Conservation (phyloP, 2,113 vertebrate species). For the Cisticola juncidis region DNA sequence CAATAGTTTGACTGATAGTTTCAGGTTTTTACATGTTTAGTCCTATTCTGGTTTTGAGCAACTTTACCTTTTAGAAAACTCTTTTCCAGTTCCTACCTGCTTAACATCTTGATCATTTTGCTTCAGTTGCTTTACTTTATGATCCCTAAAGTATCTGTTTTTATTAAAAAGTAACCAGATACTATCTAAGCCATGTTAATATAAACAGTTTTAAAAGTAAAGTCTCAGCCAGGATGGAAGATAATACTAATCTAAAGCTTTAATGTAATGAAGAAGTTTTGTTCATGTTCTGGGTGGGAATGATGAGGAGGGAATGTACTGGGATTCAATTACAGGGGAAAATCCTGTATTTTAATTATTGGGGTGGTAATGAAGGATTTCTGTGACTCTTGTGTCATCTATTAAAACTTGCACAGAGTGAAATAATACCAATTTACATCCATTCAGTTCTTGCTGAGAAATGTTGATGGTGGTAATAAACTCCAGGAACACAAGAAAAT, state of each 20-base stretch:
- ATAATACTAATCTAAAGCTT: neutral
- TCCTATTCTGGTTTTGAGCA: neutral
- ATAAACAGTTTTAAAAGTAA: neutral
- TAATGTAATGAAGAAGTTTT: neutral
- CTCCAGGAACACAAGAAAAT: neutral
- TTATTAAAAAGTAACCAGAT: neutral
- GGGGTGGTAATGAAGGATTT: neutral
- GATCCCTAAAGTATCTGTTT: neutral
- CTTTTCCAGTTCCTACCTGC: neutral
- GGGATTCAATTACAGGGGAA: neutral
- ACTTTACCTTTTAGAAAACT: neutral
- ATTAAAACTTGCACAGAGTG: neutral
- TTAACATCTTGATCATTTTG: neutral
- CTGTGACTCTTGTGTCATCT: neutral
- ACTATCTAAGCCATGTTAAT: neutral
- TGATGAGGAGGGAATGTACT: neutral
- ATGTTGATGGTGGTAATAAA: neutral
- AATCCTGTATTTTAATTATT: neutral
- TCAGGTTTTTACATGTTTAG: neutral
- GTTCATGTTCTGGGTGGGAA: neutral
- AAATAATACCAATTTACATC: neutral
- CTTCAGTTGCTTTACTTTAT: neutral
- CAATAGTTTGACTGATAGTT: constrained; percentile 48
- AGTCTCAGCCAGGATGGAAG: neutral
- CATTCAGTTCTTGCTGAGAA: neutral